phyloP scores from a whole-genome alignment of 2,113 vertebrate species.

The Melanocharis versteri region DNA sequence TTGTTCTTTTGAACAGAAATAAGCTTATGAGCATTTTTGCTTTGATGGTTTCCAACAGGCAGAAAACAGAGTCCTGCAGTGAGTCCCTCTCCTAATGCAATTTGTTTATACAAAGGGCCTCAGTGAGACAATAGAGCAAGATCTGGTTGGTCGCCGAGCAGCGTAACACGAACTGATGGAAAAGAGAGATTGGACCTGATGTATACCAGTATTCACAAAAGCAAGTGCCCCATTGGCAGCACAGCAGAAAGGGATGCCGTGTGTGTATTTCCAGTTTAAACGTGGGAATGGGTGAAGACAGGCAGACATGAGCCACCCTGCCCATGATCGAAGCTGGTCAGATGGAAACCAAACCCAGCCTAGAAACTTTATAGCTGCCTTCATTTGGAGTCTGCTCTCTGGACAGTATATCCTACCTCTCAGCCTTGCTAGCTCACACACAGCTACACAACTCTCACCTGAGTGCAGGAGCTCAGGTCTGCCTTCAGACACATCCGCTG shows the following conservation, averaged over 20 bases:
- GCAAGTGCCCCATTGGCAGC: neutral
- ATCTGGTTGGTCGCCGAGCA: conserved; percentile 15
- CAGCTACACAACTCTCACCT: neutral
- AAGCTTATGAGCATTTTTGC: neutral
- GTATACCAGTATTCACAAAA: neutral
- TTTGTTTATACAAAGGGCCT: neutral
- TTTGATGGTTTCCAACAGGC: conserved; percentile 49
- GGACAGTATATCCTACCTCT: neutral
- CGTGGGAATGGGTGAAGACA: neutral
- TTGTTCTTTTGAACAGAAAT: conserved; percentile 60
- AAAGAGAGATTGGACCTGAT: neutral
- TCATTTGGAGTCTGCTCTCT: neutral
- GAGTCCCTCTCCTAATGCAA: neutral
- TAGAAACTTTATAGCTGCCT: neutral
- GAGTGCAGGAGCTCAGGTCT: neutral
- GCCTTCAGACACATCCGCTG: neutral
- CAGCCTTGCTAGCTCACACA: neutral
- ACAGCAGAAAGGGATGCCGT: neutral
- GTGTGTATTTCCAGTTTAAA: neutral
- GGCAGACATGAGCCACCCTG: neutral
- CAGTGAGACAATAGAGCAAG: neutral
- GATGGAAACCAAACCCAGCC: neutral
- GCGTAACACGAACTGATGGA: neutral
- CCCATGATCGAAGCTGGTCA: rapidly evolving
- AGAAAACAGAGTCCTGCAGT: neutral